These are phyloP conservation scores for Norana najaformis DNA, from an alignment of 2,888 invertebrate genomes.

Conservation along the genomic window DNA sequence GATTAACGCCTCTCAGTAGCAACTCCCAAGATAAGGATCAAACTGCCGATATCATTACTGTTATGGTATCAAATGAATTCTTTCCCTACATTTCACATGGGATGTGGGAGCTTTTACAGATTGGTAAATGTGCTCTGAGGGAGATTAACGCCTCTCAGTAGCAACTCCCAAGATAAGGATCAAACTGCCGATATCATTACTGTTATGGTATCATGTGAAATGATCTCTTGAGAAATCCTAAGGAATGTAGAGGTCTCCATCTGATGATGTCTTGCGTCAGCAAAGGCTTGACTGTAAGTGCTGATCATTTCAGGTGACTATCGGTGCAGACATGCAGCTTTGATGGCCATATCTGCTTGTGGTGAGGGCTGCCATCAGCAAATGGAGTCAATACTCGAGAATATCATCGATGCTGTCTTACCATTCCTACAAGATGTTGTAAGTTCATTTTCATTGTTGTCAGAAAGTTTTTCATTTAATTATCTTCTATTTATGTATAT, in stretches of 20 bases:
- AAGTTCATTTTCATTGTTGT: conserved; percentile 57
- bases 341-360: conserved; percentile 97
- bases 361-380: conserved; percentile 98
- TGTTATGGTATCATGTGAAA: neutral
- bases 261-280: neutral
- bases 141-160: neutral
- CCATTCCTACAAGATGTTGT: conserved; percentile 82
- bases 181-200: neutral
- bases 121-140: neutral
- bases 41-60: neutral
- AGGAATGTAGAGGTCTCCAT: neutral
- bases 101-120: neutral
- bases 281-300: neutral
- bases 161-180: neutral
- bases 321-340: conserved; percentile 81
- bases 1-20: neutral
- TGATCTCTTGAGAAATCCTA: neutral
- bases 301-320: conserved; percentile 51
- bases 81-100: neutral
- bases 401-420: conserved; percentile 87
- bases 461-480: neutral
- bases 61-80: neutral
- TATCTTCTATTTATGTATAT: too few relatives aligned
- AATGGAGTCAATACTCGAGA: conserved; percentile 92
- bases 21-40: neutral